Conservation (phyloP, 2,888 invertebrate species). For the Macaria liturata region DNA sequence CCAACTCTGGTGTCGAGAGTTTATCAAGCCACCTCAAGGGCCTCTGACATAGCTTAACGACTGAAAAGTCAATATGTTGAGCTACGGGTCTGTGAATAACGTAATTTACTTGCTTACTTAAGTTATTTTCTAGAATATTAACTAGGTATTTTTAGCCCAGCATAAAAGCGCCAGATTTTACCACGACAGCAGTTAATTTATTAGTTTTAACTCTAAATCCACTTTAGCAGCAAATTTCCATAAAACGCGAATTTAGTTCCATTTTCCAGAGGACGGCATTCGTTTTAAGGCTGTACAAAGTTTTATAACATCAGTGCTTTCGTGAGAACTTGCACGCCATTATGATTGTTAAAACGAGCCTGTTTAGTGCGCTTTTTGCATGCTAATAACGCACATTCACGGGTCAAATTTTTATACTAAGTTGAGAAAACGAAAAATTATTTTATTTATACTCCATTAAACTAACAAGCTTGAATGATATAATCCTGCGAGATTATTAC, state of each 20-base stretch:
- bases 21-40: too few species aligned
- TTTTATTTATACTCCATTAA: too few species aligned
- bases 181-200: constrained; percentile 13
- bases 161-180: not conserved
- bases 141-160: too few species aligned
- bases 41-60: too few species aligned
- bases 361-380: constrained; percentile 13
- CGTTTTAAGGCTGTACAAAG: constrained; percentile 16
- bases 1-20: too few species aligned
- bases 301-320: constrained; percentile 16
- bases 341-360: constrained; percentile 19
- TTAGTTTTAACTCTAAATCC: constrained; percentile 22
- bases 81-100: too few species aligned
- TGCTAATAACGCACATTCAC: constrained; percentile 5
- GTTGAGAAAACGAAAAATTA: too few species aligned
- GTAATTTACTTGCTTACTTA: too few species aligned
- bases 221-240: constrained; percentile 24
- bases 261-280: constrained; percentile 17
- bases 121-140: too few species aligned
- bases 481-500: too few species aligned
- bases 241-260: constrained; percentile 22
- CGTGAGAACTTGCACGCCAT: constrained; percentile 20
- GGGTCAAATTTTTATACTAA: not conserved
- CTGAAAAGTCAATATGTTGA: too few species aligned
- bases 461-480: too few species aligned